Base-by-base conservation (phyloP, 2,888 invertebrate genomes). In the Anticlea derivata region DNA sequence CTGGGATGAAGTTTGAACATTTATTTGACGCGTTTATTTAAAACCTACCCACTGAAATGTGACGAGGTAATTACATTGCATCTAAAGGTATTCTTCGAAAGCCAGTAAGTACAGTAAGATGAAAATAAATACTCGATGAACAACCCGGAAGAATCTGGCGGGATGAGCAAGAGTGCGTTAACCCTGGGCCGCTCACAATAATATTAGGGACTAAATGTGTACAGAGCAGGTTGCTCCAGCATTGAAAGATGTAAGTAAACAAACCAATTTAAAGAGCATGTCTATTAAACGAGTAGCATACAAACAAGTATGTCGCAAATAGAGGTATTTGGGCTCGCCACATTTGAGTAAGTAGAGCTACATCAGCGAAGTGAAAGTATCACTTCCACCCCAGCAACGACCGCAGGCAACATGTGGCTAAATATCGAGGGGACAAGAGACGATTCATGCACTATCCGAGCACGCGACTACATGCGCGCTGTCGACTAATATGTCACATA, bases 151-250 rank as follows among this genome's bases (percentile, higher is more conserved):
- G 74, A 76, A 58, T 58, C 62, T 55, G 65, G 65, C 71, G 68
- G 64, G 71, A 73, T 74, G 77, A 71, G 63, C 70, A 67, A 65
- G 80, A 78, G 85, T 81, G 73, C 86, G 70, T 81, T 83, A 73
- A 85, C 83, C 86, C 72, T 70, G 68, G 71, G 63, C 65, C 70
- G 60, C 70, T 75, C 72, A 75, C 77, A 73, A 75, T 76, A 79
- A 79, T 76, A 72, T 69, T 65, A 59, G 41, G 47, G 60, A 75
- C 75, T 78, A 77, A 78, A 80, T 71, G 68, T 75, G 72, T 78
- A 27, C 34, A 60, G 61, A 55, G 59, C 77, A 75, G 77, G 76
- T 76, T 77, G 72, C 69, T 71, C 68, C 61, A 66, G 68, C 69
- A 76, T 70, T 73, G 78, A 78, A 73, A 75, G 70, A 75, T 65